Evolutionary conservation across 2,797 vertebrate genomes (phyloP), one percentile per base, ranked within the genome.

Genomic region (Hozukius guyotensis): DNA sequence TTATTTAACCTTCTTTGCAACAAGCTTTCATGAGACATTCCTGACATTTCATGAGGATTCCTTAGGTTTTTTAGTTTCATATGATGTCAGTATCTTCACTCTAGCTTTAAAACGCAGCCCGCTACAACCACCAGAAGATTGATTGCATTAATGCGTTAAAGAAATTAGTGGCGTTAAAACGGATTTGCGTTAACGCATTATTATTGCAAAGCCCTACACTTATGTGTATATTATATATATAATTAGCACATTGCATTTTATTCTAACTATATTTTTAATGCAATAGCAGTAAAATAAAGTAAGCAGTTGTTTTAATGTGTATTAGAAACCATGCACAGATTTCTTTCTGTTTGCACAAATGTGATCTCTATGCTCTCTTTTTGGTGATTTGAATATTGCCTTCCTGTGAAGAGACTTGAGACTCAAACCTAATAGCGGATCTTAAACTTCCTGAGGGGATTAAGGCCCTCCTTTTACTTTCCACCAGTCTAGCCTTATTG

Each of bases 371-470:
- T 34, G 22, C 13, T 56, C 32, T 79, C 20, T 77, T 77, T 77
- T 68, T 38, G 20, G 18, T 12, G 24, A 63, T 82, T 52, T 53
- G 31, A 59, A 79, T 75, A 72, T 81, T 65, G 18, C 52, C 24
- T 34, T 65, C 24, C 38, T 78, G 20, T 73, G 27, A 70, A 89
- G 61, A 31, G 60, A 61, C 65, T 34, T 34, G 31, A 78, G 75
- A 86, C 75, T 79, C 69, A 72, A 76, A 88, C 75, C 71, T 66
- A 85, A 86, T 71, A 76, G 55, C 56, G 22, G 63, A 71, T 91
- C 81, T 81, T 86, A 59, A 87, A 89, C 80, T 75, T 90, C 77
- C 80, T 87, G 70, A 74, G 70, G 84, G 80, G 78, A 91, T 92
- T 88, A 84, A 78, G 73, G 67, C 49, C 76, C 32, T 82, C 72